Percentiles rank a stretch among this genome's conserved stretches.
Conservation (phyloP, 2,888 invertebrate genomes). For the Caenorhabditis sp. region DNA sequence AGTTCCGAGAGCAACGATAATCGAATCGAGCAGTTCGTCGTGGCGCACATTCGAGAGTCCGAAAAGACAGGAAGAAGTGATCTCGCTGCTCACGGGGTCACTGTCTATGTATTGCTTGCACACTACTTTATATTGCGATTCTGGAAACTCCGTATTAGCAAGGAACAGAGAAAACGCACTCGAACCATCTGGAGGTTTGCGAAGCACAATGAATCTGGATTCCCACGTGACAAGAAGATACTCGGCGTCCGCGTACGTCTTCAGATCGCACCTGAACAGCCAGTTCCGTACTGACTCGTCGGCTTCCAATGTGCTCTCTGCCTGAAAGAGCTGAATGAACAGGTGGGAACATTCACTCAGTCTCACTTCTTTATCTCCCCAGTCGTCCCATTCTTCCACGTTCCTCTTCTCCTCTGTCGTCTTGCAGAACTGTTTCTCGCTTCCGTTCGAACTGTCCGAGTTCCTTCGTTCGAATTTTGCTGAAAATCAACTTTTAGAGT, state of each 20-base stretch:
- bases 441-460: conserved; percentile 42
- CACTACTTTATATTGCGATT: conserved; percentile 41
- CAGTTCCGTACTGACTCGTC: conserved; percentile 52
- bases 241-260: conserved; percentile 44
- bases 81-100: conserved; percentile 45
- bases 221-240: conserved; percentile 50
- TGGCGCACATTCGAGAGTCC: conserved; percentile 57
- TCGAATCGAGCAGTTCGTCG: conserved; percentile 58
- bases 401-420: conserved; percentile 46
- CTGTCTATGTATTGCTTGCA: conserved; percentile 51
- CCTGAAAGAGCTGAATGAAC: not conserved
- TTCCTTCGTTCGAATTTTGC: conserved; percentile 41
- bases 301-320: conserved; percentile 11
- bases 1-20: conserved; percentile 57
- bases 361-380: conserved; percentile 35
- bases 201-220: conserved; percentile 43
- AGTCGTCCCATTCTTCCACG: conserved; percentile 52
- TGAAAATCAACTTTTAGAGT: conserved; percentile 9
- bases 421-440: conserved; percentile 34
- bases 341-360: no score
- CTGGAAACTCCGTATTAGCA: conserved; percentile 3
- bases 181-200: conserved; percentile 53
- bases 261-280: conserved; percentile 45
- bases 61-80: conserved; percentile 53
- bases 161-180: not conserved